phyloP scores from a whole-genome alignment of 30 jellyfish, hydroid and myxozoan species.

The Rhopilema esculentum region DNA sequence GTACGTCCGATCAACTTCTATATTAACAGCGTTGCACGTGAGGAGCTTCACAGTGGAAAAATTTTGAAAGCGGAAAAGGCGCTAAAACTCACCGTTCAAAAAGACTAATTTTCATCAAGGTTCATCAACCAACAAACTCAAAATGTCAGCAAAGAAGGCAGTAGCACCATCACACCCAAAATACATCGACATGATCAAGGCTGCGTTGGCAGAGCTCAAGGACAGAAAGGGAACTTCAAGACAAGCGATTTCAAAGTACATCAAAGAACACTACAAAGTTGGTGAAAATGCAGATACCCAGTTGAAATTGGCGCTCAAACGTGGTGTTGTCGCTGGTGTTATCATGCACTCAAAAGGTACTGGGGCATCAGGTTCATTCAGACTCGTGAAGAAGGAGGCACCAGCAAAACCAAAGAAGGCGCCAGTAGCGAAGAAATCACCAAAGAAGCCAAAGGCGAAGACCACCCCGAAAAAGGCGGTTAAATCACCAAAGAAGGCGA shows the following conservation, averaged over 20 bases:
- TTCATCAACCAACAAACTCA: conserved; percentile 8
- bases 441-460: conserved; percentile 73
- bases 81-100: neutral
- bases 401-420: conserved; percentile 65
- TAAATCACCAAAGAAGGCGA: conserved; percentile 43
- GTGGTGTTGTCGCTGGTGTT: conserved; percentile 39
- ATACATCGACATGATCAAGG: conserved; percentile 78
- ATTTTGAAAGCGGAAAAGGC: conserved; percentile 2
- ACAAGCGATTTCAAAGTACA: conserved; percentile 80
- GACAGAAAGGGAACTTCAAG: conserved; percentile 80
- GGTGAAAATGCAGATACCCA: conserved; percentile 70
- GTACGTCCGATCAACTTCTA: conserved; percentile 79
- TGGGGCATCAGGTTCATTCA: conserved; percentile 92
- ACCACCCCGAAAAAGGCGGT: conserved; percentile 49
- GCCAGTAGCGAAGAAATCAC: conserved; percentile 70
- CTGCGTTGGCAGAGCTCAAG: conserved; percentile 76
- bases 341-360: conserved; percentile 70
- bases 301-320: conserved; percentile 76
- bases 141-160: conserved; percentile 52
- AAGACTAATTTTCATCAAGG: neutral
- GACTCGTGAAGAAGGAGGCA: conserved; percentile 49
- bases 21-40: conserved; percentile 43
- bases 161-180: conserved; percentile 78
- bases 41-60: conserved; percentile 16
- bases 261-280: conserved; percentile 73